Conservation (phyloP, 2,888 invertebrate species). For the Chrysina gloriosa region DNA sequence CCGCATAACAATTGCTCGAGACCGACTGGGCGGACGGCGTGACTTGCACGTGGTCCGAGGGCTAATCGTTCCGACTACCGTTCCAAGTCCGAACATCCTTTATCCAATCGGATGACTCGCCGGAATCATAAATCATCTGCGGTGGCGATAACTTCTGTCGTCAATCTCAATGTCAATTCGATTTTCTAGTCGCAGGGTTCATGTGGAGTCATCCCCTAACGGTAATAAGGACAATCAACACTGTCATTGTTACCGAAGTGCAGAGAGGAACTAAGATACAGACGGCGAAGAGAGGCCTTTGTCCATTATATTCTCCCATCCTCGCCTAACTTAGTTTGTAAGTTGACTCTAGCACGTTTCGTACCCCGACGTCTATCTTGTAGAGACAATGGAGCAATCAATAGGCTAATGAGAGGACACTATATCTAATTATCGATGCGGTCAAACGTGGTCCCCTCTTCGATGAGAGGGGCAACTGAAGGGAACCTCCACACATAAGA, state of each 20-base stretch:
- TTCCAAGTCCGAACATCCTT: constrained; percentile 44
- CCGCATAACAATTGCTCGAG: constrained; percentile 46
- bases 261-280: not conserved
- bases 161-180: constrained; percentile 44
- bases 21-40: constrained; percentile 52
- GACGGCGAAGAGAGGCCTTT: constrained; percentile 53
- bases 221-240: constrained; percentile 40
- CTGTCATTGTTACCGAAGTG: constrained; percentile 15
- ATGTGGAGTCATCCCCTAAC: constrained; percentile 29
- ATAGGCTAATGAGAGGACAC: constrained; percentile 68
- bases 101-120: constrained; percentile 51
- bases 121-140: constrained; percentile 53
- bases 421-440: constrained; percentile 65
- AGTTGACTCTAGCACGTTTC: constrained; percentile 60
- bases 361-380: constrained; percentile 48
- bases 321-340: constrained; percentile 61
- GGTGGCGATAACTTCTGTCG: constrained; percentile 47
- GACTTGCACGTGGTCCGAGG: constrained; percentile 56
- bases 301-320: constrained; percentile 59
- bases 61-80: constrained; percentile 55
- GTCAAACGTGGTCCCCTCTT: constrained; percentile 58
- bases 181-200: constrained; percentile 40
- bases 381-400: constrained; percentile 67
- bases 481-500: constrained; percentile 45
- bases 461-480: constrained; percentile 52